Evolutionary conservation across 2,888 invertebrate species (phyloP).

Genomic region (Rhogogaster chlorosoma): DNA sequence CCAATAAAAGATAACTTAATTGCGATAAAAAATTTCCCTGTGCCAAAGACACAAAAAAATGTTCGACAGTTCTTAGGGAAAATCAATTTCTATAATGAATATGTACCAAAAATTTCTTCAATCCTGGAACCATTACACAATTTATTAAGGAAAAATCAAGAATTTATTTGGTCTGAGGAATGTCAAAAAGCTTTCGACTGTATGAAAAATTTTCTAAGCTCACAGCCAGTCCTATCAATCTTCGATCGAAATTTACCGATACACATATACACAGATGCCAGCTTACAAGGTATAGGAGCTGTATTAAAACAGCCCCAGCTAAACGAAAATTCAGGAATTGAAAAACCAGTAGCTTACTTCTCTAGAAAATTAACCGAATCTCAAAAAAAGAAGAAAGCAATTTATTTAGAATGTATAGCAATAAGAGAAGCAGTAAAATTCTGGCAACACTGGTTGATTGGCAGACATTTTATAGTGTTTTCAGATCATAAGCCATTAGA

Average conservation of each 20-base stretch:
- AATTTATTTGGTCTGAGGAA: constrained; percentile 60
- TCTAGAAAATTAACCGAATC: constrained; percentile 54
- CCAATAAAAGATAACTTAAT: constrained; percentile 52
- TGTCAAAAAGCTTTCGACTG: constrained; percentile 59
- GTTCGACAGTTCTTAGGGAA: constrained; percentile 51
- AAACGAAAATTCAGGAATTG: constrained; percentile 56
- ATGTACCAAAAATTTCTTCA: constrained; percentile 46
- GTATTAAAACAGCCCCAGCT: constrained; percentile 61
- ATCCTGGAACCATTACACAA: constrained; percentile 56
- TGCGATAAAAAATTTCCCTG: constrained; percentile 49
- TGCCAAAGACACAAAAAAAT: constrained; percentile 48
- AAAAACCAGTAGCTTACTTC: constrained; percentile 62
- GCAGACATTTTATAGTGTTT: no score
- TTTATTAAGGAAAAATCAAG: constrained; percentile 57
- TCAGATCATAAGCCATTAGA: no score
- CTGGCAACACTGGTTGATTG: no score
- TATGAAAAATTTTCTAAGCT: constrained; percentile 61
- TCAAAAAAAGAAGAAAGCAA: constrained; percentile 56
- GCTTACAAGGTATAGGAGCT: constrained; percentile 60
- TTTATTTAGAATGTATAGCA: constrained; percentile 57
- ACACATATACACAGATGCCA: constrained; percentile 65
- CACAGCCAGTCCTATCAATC: constrained; percentile 63
- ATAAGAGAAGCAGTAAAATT: constrained; percentile 58
- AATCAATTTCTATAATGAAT: constrained; percentile 53
- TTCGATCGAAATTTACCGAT: constrained; percentile 63